These are phyloP conservation scores for Epizoanthus scotinus DNA, from an alignment of 92 coral and sea anemone genomes.

Conservation along the genomic window DNA sequence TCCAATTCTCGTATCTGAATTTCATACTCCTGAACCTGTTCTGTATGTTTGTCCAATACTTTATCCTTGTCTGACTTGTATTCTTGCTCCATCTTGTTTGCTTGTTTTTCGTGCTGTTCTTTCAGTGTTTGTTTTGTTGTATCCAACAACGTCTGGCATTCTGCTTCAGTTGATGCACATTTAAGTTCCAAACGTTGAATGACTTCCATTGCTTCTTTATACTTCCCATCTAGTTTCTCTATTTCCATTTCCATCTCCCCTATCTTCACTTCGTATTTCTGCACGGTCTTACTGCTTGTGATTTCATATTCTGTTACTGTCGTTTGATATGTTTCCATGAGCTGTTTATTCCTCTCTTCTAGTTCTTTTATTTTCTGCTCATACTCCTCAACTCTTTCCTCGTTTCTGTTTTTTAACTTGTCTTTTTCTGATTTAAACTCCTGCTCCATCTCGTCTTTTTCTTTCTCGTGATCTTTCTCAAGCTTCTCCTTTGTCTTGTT, in stretches of 20 bases:
- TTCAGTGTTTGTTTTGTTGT: background rate
- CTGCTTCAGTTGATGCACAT: background rate
- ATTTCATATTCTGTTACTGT: constrained; percentile 1
- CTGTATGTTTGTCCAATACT: background rate
- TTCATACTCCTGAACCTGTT: background rate
- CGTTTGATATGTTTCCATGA: background rate
- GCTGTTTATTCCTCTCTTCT: background rate
- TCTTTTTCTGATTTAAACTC: background rate
- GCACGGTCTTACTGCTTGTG: background rate
- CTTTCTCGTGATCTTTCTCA: background rate
- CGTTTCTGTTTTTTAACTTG: background rate
- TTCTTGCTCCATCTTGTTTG: background rate
- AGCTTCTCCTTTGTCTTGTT: background rate
- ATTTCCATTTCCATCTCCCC: background rate
- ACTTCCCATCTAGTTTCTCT: background rate
- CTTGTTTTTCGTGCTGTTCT: background rate
- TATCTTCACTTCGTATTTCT: constrained; percentile 1
- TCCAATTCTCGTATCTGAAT: background rate
- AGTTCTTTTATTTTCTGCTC: no score
- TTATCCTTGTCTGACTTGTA: background rate
- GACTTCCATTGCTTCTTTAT: background rate
- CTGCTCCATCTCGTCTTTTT: background rate
- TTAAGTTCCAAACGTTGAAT: background rate
- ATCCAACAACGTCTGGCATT: background rate
- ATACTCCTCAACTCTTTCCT: no score